Base-by-base conservation (phyloP, 2,797 vertebrate genomes). In the Hippoglossus hippoglossus region DNA sequence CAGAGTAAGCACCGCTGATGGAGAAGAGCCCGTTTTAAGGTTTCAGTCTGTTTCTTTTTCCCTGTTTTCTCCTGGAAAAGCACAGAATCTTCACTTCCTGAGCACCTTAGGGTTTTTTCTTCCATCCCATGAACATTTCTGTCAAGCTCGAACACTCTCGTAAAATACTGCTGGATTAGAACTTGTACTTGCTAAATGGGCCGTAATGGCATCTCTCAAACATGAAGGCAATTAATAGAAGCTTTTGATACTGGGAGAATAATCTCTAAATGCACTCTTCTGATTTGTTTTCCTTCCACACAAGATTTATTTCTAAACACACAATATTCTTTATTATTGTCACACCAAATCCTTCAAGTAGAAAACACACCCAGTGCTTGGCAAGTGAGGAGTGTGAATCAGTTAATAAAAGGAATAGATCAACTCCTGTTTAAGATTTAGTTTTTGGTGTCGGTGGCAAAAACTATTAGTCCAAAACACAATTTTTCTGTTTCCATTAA, bases 121-220 rank as follows among this genome's bases (percentile, higher is more conserved):
- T 64, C 50, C 59, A 13, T 60, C 75, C 62, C 50, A 15, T 34
- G n/a, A 72, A 73, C 58, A 18, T 41, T 63, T 71, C 64, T 53
- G 56, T 74, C 56, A 25, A 65, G 64, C 52, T 65, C 7, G 6
- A 74, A 54, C 31, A 18, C 67, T 65, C 71, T 73, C 26, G 18
- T 59, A 31, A 79, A 84, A 85, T 77, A 85, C 86, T 78, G 73
- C 71, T 55, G 63, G 78, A 80, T 70, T 76, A 51, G 53, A 86
- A 69, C 26, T 24, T 44, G 34, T 41, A 51, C 53, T 67, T 41
- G 50, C 67, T 77, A 73, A 72, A 49, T 53, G 66, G 80, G 75
- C 51, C 52, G 16, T 21, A 53, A 75, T 73, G 54, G 77, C 73
- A 22, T 76, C 74, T 77, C 54, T 75, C 36, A 59, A 46, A 73